Evolutionary conservation across 53 echinoderm and acorn worm genomes (phyloP), one percentile per base, ranked within the genome.

Genomic region (Echinometra lucunter): DNA sequence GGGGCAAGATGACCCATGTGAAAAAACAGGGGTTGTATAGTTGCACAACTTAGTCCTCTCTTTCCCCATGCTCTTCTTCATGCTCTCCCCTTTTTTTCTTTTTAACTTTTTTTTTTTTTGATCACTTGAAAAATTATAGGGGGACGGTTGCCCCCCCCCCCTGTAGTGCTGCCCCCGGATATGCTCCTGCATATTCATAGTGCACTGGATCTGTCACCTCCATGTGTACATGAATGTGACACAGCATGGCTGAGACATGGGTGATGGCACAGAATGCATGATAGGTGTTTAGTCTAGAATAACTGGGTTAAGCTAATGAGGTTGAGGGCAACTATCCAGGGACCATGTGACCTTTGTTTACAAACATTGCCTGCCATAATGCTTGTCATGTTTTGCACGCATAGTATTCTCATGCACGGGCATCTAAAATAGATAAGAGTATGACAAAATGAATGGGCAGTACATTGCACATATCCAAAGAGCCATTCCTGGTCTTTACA

Each of bases 231-330:
- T 45, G 47, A 82, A 82, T 82, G 82, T 82, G 82, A 82, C 82
- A 82, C 12, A 0, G 28, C 85, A 25, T 85, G 49, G 85, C 53
- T 49, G 85, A 85, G 27, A 15, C 5, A 47, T n/a, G n/a, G n/a
- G 78, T 23, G 42, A 78, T 38, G 42, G 78, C 38, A 78, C 85
- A 85, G 85, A 85, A 28, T 85, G 49, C 85, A 49, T 7, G 11
- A 32, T 35, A 13, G n/a, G n/a, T 74, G 37, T 74, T 74, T 74
- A 74, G 74, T 74, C 74, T 74, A 16, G 34, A 19, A 21, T 2
- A 85, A 28, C 53, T 85, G 49, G 85, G 85, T 85, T 85, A 85
- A 85, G 85, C 47, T 85, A 85, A 85, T 85, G 85, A 85, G 85
- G 38, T 40, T 40, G 17, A 11, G 45, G n/a, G 27, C 28, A 49